Percentiles rank a stretch among this genome's conserved stretches.
These are phyloP conservation scores for Solenodon paradoxus DNA, from an alignment of 2,113 vertebrate genomes.

Conservation along the genomic window DNA sequence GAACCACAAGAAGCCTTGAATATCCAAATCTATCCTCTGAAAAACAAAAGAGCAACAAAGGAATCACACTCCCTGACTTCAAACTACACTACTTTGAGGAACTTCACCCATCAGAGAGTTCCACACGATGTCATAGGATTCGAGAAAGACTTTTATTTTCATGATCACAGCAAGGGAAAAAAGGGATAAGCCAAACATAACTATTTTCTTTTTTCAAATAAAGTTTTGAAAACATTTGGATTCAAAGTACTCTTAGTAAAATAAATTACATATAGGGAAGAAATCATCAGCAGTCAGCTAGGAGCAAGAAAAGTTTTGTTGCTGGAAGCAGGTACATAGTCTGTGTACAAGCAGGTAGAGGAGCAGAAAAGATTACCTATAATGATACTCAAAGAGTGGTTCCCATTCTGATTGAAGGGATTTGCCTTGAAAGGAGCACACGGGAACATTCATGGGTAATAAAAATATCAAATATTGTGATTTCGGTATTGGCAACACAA, in stretches of 20 bases:
- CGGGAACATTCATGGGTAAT: not conserved
- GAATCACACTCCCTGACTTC: too few species aligned
- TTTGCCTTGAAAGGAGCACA: not conserved
- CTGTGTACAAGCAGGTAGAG: not conserved
- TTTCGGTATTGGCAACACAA: not conserved
- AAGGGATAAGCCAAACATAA: not conserved
- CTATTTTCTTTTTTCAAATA: not conserved
- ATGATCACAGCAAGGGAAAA: not conserved
- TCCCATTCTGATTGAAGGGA: not conserved
- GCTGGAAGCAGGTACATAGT: not conserved
- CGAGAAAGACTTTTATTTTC: not conserved
- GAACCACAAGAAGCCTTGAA: too few species aligned
- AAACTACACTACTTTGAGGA: too few species aligned
- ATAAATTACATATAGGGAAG: not conserved
- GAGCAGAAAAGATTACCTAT: not conserved
- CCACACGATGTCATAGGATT: not conserved
- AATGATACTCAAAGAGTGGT: rapidly evolving
- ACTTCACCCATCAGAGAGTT: too few species aligned
- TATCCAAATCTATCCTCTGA: too few species aligned
- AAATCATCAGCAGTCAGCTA: not conserved
- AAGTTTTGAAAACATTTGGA: not conserved
- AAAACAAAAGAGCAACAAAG: too few species aligned
- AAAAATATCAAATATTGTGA: not conserved
- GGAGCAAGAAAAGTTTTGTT: not conserved
- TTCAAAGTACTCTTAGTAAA: too few species aligned